These are phyloP conservation scores for Orchestia grillus DNA, from an alignment of 1,140 invertebrate species.

Conservation along the genomic window DNA sequence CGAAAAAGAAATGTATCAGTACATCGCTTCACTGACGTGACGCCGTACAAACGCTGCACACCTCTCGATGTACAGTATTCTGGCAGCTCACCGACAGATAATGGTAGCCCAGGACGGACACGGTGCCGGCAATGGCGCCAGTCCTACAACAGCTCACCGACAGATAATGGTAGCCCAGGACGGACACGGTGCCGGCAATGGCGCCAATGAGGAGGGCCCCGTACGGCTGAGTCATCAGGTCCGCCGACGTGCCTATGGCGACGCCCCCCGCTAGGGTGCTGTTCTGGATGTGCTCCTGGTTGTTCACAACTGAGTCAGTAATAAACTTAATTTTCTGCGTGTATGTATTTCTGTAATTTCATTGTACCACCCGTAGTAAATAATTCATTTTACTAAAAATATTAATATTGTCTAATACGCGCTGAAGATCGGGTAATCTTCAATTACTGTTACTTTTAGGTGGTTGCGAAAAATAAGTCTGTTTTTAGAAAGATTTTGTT, in stretches of 20 bases:
- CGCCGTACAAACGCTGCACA: background rate
- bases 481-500: too few species aligned
- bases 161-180: conserved; percentile 86
- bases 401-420: too few species aligned
- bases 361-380: too few species aligned
- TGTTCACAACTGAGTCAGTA: background rate
- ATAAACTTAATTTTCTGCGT: background rate
- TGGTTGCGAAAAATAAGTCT: too few species aligned
- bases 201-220: conserved; percentile 88
- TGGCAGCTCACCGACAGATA: conserved; percentile 81
- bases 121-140: conserved; percentile 70
- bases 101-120: conserved; percentile 89
- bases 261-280: conserved; percentile 84
- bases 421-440: too few species aligned
- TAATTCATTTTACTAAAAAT: too few species aligned
- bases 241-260: conserved; percentile 77
- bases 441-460: too few species aligned
- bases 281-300: conserved; percentile 85
- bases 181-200: conserved; percentile 84
- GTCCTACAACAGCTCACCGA: conserved; percentile 76
- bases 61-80: background rate
- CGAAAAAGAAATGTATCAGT: too few species aligned
- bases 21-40: conserved; percentile 80
- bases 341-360: too few species aligned
- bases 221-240: conserved; percentile 88